phyloP scores from a whole-genome alignment of 2,113 vertebrate species.

The Nothoprocta perdicaria region DNA sequence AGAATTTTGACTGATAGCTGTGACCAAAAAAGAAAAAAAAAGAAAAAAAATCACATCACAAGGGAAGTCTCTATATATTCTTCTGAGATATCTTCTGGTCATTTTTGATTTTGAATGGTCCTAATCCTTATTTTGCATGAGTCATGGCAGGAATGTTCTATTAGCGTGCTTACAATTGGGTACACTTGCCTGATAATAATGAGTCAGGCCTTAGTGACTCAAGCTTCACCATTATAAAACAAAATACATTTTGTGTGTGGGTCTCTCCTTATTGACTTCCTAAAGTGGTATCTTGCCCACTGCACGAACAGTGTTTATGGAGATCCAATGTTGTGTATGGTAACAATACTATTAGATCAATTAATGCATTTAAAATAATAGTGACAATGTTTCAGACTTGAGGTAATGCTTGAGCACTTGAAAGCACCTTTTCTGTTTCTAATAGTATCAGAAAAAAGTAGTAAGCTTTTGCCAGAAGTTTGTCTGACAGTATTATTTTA shows the following conservation, averaged over 20 bases:
- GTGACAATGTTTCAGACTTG: background rate
- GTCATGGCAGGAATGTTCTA: constrained; percentile 40
- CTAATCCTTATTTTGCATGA: constrained; percentile 20
- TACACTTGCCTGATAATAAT: constrained; percentile 1
- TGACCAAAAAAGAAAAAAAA: background rate
- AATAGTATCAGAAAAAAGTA: background rate
- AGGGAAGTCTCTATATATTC: background rate
- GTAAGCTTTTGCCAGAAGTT: background rate
- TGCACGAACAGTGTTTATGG: background rate
- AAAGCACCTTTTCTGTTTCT: background rate
- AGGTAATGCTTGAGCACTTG: background rate
- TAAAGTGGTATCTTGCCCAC: background rate
- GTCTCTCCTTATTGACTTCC: background rate
- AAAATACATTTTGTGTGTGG: background rate
- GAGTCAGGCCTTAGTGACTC: constrained; percentile 51
- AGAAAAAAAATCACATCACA: background rate
- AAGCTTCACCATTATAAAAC: constrained; percentile 21
- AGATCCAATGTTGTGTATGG: background rate
- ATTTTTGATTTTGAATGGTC: background rate
- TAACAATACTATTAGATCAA: background rate
- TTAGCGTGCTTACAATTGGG: background rate
- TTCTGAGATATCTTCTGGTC: constrained; percentile 45
- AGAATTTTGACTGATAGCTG: background rate
- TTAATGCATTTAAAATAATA: background rate
- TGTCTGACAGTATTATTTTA: background rate